Base-by-base conservation (phyloP, 2,113 vertebrate genomes). In the Boleophthalmus pectinirostris region DNA sequence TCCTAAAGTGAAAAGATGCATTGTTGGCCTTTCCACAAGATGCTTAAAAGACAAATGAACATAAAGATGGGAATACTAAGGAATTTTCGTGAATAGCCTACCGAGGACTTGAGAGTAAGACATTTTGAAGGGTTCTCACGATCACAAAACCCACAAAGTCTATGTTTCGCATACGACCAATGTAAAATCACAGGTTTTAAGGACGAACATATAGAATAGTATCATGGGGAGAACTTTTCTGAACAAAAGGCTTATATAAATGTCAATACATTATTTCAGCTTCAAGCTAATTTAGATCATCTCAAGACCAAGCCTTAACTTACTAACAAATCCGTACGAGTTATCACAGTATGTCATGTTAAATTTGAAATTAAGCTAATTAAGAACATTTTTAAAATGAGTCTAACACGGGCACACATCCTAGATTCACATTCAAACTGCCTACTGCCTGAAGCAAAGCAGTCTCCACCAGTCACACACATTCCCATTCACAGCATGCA, bases 1-100 rank as follows among this genome's bases (percentile, higher is more conserved):
- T 78, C 73, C 77, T 43, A 75, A 92, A 85, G 79, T 92, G 92
- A 92, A 92, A 93, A 84, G 92, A 77, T 84, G 92, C 94, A 95
- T 97, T 97, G 95, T 96, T 92, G 92, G 89, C 83, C 84, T 90
- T 88, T 84, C 82, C 88, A 93, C 86, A 87, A 87, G 93, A 93
- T 92, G 90, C 87, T 83, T 88, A 91, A 93, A 91, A 69, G 73
- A 87, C 79, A 74, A 84, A 87, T 84, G 73, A 84, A 82, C 73
- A 85, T 84, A 78, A 73, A 84, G 85, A 82, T 70, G 0, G 4
- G 74, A 74, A 69, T 24, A 58, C 56, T 9, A 57, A 49, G 18
- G 7, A 53, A 20, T 18, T n/a, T 20, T 53, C 49, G 8, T n/a
- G 20, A 53, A 53, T n/a, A 9, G 35, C 23, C 21, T 14, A 58